Conservation (phyloP, 2,888 invertebrate genomes). For the Neoascia interrupta region DNA sequence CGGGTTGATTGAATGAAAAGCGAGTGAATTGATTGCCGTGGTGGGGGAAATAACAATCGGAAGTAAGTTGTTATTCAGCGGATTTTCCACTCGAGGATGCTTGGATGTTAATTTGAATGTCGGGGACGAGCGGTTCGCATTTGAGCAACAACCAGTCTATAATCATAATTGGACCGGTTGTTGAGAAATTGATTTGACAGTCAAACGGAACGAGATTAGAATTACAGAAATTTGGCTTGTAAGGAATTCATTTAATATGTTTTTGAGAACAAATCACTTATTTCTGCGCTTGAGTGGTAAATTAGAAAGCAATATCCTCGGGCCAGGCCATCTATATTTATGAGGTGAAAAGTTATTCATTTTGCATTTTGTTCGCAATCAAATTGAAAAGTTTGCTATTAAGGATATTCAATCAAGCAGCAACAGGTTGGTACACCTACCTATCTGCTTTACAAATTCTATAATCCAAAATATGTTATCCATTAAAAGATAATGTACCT, state of each 20-base stretch:
- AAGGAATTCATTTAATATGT: no score
- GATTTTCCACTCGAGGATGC: constrained; percentile 24
- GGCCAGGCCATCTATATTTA: constrained; percentile 29
- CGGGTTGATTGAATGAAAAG: constrained; percentile 48
- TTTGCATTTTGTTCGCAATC: no score
- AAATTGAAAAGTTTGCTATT: no score
- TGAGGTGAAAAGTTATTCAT: constrained; percentile 32
- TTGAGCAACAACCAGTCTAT: constrained; percentile 49
- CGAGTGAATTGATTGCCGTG: not conserved
- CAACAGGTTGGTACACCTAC: no score
- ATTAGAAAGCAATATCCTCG: constrained; percentile 42
- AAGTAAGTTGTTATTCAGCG: constrained; percentile 54
- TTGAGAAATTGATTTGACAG: constrained; percentile 52
- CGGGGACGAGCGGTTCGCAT: constrained; percentile 4
- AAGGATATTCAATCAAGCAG: no score
- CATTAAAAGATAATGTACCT: no score
- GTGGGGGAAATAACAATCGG: constrained; percentile 40
- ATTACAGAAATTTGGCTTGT: not conserved
- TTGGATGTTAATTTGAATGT: constrained; percentile 29
- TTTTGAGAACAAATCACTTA: constrained; percentile 5
- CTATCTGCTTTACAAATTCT: no score
- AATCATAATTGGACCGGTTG: constrained; percentile 52
- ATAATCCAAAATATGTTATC: no score
- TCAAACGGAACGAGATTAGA: constrained; percentile 30
- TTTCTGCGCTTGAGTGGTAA: constrained; percentile 16